Evolutionary conservation across 2,888 invertebrate genomes (phyloP), one percentile per base, ranked within the genome.

Genomic region (Hirtodrosophila trivittata): DNA sequence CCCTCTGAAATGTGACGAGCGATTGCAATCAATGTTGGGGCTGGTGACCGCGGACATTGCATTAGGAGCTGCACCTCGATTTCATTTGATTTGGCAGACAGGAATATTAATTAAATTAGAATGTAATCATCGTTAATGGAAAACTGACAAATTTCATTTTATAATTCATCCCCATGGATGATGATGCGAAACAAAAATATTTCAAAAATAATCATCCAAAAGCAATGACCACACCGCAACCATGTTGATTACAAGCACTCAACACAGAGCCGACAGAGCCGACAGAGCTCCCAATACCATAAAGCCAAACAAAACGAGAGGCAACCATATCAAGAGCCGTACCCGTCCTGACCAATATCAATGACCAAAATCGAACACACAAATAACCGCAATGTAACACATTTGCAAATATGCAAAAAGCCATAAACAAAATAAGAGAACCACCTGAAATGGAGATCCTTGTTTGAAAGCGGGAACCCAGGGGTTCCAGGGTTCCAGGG

Each of bases 341-440:
- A 46, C 37, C 71, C 64, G 42, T 63, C 65, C 60, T 65, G 69
- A 54, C 75, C 81, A 84, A 78, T 82, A 83, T 86, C 84, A 80
- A 76, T 80, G 78, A 73, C 86, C 80, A 86, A 83, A 84, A 86
- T 77, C 75, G 75, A 75, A 75, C 77, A 66, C 77, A 77, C 70
- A 81, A 69, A 80, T 68, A 83, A 86, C 78, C 78, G 86, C 78
- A 80, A 76, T 80, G 86, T 83, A 83, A 80, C 84, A 86, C 78
- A 80, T 83, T 85, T 59, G 74, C 76, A 54, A 70, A 77, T 78
- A 58, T 64, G 50, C 66, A 64, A 78, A 78, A 75, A 71, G 67
- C 76, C 78, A 77, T 81, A 77, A 75, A 77, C 75, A 74, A 75
- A 62, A 75, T 65, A 52, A 49, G 45, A 28, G 37, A 51, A 7